Percentiles rank a stretch among this genome's conserved stretches.
Conservation (phyloP, 2,113 vertebrate species). For the Sakesphorus luctuosus region DNA sequence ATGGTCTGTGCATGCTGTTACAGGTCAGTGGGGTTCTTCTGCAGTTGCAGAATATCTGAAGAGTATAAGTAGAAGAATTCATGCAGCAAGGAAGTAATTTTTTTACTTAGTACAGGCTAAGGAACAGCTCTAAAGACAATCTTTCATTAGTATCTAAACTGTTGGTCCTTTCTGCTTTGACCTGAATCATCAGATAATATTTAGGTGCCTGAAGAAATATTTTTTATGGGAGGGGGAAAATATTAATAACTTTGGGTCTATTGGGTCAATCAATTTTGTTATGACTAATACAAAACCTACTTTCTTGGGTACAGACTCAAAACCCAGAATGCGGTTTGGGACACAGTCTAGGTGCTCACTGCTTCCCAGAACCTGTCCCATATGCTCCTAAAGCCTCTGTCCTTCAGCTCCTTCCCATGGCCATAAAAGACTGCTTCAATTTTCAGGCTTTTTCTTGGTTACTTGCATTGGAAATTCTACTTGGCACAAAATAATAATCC, state of each 20-base stretch:
- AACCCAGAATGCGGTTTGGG: neutral
- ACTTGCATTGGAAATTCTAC: neutral
- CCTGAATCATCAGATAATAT: neutral
- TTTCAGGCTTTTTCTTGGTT: neutral
- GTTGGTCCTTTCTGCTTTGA: neutral
- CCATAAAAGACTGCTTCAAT: rapidly evolving
- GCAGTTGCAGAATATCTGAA: neutral
- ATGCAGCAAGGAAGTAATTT: neutral
- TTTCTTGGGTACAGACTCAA: neutral
- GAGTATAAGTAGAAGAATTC: neutral
- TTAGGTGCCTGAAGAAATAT: neutral
- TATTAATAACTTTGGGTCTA: neutral
- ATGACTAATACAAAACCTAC: neutral
- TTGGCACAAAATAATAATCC: neutral
- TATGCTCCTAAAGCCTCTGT: neutral
- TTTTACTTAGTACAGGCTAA: neutral
- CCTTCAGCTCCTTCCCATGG: neutral
- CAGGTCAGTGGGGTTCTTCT: neutral
- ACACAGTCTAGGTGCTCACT: neutral
- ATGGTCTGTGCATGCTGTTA: neutral
- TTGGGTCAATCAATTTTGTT: neutral
- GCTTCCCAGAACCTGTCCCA: neutral
- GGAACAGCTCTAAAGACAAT: neutral
- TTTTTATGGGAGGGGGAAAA: neutral
- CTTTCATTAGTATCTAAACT: neutral